phyloP scores from a whole-genome alignment of 2,797 vertebrate species.

The Atherinosoma microstoma region DNA sequence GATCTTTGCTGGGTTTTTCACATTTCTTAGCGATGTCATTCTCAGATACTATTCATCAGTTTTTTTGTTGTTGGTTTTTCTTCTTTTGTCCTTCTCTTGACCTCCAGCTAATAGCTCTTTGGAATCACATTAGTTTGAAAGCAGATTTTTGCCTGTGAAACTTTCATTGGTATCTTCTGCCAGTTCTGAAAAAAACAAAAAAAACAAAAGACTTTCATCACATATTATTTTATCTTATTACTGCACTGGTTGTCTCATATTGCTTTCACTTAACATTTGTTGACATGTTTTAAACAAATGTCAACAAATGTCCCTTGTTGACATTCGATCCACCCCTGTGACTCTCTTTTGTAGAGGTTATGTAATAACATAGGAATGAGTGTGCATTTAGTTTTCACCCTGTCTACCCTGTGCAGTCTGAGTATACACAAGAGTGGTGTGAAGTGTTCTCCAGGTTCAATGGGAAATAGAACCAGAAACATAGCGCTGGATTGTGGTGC shows the following conservation, averaged over 20 bases:
- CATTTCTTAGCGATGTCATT: no score
- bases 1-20: no score
- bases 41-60: no score
- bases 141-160: neutral
- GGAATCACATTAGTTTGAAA: neutral
- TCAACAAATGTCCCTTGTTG: slow-evolving; percentile 5
- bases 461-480: neutral
- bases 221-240: neutral
- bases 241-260: neutral
- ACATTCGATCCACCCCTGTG: neutral
- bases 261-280: neutral
- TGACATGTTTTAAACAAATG: neutral
- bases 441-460: slow-evolving; percentile 15
- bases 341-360: neutral
- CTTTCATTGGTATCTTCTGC: neutral
- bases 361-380: neutral
- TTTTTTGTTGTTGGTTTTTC: no score
- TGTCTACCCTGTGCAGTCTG: slow-evolving; percentile 4
- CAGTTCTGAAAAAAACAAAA: neutral
- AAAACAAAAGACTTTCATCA: neutral
- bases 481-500: neutral
- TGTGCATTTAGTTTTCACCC: slow-evolving; percentile 24
- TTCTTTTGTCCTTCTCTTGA: no score
- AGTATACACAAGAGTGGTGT: slow-evolving; percentile 5
- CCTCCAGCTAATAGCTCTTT: no score